These are phyloP conservation scores for Leptoclinus maculatus DNA, from an alignment of 2,797 vertebrate species.

Conservation along the genomic window DNA sequence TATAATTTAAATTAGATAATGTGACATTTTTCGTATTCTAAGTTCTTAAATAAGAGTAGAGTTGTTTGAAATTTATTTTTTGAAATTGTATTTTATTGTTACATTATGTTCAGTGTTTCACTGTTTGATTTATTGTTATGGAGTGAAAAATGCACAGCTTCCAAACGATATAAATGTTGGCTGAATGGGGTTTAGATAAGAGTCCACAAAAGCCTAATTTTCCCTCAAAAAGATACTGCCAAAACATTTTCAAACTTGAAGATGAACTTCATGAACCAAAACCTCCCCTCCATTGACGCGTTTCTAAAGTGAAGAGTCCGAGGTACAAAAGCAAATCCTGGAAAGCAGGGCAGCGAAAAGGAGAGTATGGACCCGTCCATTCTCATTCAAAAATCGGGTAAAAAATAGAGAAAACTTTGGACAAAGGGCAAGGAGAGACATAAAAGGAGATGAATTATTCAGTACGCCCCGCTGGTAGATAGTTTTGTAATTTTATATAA, in stretches of 20 bases:
- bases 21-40: not conserved
- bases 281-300: slow-evolving; percentile 84
- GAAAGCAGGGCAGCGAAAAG: slow-evolving; percentile 66
- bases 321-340: slow-evolving; percentile 86
- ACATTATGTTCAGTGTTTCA: not conserved
- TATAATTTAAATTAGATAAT: not conserved
- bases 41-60: not conserved
- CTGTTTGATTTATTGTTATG: not conserved
- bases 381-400: slow-evolving; percentile 86
- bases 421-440: slow-evolving; percentile 88
- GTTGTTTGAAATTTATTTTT: slow-evolving; percentile 5
- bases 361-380: slow-evolving; percentile 77
- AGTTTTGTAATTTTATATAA: slow-evolving; percentile 88
- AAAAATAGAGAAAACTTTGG: slow-evolving; percentile 80
- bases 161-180: slow-evolving; percentile 40
- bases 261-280: slow-evolving; percentile 90
- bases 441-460: slow-evolving; percentile 90
- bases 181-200: slow-evolving; percentile 63
- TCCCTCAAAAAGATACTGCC: slow-evolving; percentile 56
- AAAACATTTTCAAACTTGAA: slow-evolving; percentile 86
- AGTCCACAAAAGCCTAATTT: slow-evolving; percentile 65
- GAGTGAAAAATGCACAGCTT: slow-evolving; percentile 28
- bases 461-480: slow-evolving; percentile 89
- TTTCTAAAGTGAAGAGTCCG: slow-evolving; percentile 82
- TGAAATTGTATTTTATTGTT: slow-evolving; percentile 24